A percentile compares a stretch with the other conserved stretches of the same genome.
Evolutionary conservation across 2,888 invertebrate genomes (phyloP).

Genomic region (Cheilosia grossa): DNA sequence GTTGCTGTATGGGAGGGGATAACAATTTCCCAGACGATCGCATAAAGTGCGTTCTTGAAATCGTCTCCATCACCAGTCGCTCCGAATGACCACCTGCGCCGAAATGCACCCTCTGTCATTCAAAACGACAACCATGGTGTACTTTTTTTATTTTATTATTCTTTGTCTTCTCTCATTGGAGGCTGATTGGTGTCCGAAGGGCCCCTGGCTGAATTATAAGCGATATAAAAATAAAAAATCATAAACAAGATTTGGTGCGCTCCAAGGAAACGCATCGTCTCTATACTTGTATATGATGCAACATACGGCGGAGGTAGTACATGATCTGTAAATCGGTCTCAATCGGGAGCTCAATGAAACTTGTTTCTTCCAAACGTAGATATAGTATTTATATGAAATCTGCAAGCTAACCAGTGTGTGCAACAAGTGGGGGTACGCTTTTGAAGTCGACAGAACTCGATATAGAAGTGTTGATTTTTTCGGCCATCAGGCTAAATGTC

Average conservation of each 20-base stretch:
- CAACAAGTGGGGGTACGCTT: conserved; percentile 6
- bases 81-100: conserved; percentile 64
- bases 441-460: too few relatives aligned
- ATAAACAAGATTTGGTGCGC: conserved; percentile 16
- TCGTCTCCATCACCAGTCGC: conserved; percentile 10
- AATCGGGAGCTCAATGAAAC: conserved; percentile 28
- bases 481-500: too few relatives aligned
- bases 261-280: background rate
- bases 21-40: conserved; percentile 32
- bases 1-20: conserved; percentile 15
- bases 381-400: background rate
- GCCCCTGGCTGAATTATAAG: conserved; percentile 30
- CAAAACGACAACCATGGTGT: conserved; percentile 10
- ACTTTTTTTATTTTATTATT: conserved; percentile 11
- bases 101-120: conserved; percentile 63
- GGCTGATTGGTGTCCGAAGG: conserved; percentile 30
- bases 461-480: too few relatives aligned
- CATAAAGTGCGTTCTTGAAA: conserved; percentile 17
- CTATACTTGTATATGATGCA: conserved; percentile 43
- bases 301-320: conserved; percentile 14
- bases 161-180: conserved; percentile 40
- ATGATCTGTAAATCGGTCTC: conserved; percentile 32
- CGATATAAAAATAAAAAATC: background rate
- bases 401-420: background rate
- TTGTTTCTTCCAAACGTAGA: conserved; percentile 15